Conservation (phyloP, 1,140 invertebrate species). For the Rhagoletis pomonella region DNA sequence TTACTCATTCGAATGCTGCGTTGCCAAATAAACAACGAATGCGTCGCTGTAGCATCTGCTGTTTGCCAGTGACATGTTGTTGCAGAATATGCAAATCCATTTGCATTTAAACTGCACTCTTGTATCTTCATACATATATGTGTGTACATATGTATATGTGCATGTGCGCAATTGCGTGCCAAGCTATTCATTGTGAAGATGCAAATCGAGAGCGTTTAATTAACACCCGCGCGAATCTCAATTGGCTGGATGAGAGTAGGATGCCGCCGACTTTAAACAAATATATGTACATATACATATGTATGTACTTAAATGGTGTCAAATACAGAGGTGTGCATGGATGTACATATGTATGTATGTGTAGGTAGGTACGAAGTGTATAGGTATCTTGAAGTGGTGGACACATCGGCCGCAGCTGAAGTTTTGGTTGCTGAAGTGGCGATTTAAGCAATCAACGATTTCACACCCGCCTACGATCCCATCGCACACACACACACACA, state of each 20-base stretch:
- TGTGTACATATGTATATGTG: neutral
- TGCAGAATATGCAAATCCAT: neutral
- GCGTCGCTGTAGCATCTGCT: constrained; percentile 19
- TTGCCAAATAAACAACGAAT: neutral
- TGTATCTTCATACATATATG: neutral
- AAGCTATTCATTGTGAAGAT: constrained; percentile 23
- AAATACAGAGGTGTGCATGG: neutral
- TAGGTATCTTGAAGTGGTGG: neutral
- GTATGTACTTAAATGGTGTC: too few relatives aligned
- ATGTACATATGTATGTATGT: neutral
- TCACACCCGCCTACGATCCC: constrained; percentile 34
- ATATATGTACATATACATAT: constrained; percentile 3
- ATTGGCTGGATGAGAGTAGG: constrained; percentile 45
- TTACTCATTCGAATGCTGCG: constrained; percentile 2
- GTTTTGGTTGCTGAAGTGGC: constrained; percentile 37
- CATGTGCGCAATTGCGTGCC: neutral
- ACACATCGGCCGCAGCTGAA: constrained; percentile 2
- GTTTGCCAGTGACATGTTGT: constrained; percentile 25
- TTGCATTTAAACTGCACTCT: neutral
- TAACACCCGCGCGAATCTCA: constrained; percentile 47
- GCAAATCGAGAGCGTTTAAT: constrained; percentile 52
- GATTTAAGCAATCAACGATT: constrained; percentile 48
- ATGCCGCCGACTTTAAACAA: constrained; percentile 27
- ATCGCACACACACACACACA: neutral
- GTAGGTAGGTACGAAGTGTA: neutral